These are phyloP conservation scores for Pogona vitticeps DNA, from an alignment of 2,113 vertebrate species.

Conservation along the genomic window DNA sequence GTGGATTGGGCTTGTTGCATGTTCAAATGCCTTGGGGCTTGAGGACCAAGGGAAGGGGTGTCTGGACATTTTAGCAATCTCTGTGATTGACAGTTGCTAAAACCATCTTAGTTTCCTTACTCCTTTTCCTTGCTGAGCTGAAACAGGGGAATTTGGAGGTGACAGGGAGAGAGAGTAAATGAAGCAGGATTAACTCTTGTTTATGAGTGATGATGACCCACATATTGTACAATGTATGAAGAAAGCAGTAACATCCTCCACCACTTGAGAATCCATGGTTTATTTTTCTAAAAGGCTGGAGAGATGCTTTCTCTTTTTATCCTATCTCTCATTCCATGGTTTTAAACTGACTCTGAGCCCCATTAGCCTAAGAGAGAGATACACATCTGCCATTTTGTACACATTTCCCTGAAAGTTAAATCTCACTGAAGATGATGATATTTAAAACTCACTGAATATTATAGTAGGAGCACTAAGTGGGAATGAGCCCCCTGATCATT, in stretches of 20 bases:
- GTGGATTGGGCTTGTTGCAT: not conserved
- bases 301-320: not conserved
- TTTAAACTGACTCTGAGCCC: not conserved
- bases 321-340: not conserved
- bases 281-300: not conserved
- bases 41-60: conserved; percentile 28
- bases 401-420: not conserved
- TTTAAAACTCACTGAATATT: not conserved
- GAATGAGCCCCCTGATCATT: not conserved
- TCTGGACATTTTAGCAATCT: conserved; percentile 28
- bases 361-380: not conserved
- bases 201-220: not conserved
- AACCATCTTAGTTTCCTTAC: not conserved
- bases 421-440: not conserved
- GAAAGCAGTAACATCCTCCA: conserved; percentile 11
- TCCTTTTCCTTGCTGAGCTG: conserved; percentile 24
- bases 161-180: not conserved
- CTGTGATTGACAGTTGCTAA: conserved; percentile 16
- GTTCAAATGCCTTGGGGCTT: conserved; percentile 24
- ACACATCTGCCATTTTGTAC: not conserved
- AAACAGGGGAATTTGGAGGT: not conserved
- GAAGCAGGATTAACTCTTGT: not conserved
- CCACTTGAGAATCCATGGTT: not conserved
- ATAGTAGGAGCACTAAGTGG: not conserved
- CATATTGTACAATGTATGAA: not conserved